These are phyloP conservation scores for Lamprotornis superbus DNA, from an alignment of 2,113 vertebrate species.

Conservation along the genomic window DNA sequence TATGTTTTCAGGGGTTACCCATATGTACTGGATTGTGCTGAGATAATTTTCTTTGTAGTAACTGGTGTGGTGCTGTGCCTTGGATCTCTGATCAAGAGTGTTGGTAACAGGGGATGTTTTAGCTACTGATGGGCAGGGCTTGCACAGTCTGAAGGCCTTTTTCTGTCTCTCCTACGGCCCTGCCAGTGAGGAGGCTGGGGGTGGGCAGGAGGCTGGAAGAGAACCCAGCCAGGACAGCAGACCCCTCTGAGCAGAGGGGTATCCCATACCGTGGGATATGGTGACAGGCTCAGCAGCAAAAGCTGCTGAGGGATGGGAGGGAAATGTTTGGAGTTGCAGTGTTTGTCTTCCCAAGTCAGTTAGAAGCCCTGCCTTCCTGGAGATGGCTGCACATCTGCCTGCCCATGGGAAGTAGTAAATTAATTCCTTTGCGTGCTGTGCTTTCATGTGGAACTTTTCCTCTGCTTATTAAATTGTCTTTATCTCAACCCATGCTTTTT, in stretches of 20 bases:
- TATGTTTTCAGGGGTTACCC: not conserved
- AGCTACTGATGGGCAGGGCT: not conserved
- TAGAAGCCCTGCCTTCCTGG: not conserved
- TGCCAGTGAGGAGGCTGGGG: not conserved
- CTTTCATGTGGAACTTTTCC: not conserved
- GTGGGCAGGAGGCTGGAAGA: not conserved
- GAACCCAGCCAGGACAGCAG: not conserved
- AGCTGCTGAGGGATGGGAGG: not conserved
- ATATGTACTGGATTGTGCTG: not conserved
- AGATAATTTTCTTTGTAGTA: not conserved
- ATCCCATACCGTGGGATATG: not conserved
- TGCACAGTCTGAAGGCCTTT: not conserved
- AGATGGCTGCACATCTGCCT: not conserved
- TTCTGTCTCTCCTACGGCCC: rapidly evolving
- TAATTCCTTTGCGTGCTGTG: not conserved
- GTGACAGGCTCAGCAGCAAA: not conserved
- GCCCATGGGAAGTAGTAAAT: not conserved
- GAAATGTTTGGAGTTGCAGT: rapidly evolving
- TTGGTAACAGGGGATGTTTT: not conserved
- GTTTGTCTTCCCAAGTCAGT: not conserved
- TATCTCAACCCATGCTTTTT: not conserved
- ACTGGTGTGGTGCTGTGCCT: not conserved
- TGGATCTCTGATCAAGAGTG: not conserved
- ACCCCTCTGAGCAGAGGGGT: not conserved
- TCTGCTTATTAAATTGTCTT: not conserved